phyloP scores from a whole-genome alignment of 2,113 vertebrate species.

The Crotalus horridus region DNA sequence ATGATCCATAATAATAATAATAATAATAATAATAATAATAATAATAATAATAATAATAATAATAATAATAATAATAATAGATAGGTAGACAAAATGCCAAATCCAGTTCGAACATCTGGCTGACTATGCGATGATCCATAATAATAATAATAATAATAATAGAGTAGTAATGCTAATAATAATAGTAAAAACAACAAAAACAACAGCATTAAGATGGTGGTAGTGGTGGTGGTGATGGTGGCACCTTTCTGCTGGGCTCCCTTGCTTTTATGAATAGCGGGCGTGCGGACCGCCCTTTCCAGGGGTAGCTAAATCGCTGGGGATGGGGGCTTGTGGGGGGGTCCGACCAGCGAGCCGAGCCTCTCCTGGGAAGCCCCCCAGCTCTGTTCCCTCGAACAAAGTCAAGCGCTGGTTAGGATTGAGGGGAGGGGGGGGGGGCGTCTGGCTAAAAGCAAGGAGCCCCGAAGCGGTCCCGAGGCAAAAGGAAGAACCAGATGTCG shows the following conservation, averaged over 20 bases:
- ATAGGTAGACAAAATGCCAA: no score
- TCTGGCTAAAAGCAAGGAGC: not conserved
- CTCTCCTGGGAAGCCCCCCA: not conserved
- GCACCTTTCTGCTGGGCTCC: not conserved
- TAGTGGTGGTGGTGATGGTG: no score
- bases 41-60: not conserved
- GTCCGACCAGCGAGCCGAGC: not conserved
- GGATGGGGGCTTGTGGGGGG: not conserved
- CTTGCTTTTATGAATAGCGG: not conserved
- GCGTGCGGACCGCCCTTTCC: not conserved
- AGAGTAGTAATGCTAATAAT: no score
- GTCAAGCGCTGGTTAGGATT: not conserved
- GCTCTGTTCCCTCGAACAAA: not conserved
- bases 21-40: not conserved
- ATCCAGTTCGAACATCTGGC: no score
- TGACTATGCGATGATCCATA: not conserved
- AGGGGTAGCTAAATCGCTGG: no score
- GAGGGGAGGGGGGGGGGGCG: accelerated
- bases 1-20: not conserved
- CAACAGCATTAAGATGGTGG: no score
- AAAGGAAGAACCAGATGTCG: not conserved
- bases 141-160: not conserved
- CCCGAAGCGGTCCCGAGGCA: not conserved
- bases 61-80: not conserved
- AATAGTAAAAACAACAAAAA: no score